These are phyloP conservation scores for Struthio camelus DNA, from an alignment of 2,113 vertebrate species.

Conservation along the genomic window DNA sequence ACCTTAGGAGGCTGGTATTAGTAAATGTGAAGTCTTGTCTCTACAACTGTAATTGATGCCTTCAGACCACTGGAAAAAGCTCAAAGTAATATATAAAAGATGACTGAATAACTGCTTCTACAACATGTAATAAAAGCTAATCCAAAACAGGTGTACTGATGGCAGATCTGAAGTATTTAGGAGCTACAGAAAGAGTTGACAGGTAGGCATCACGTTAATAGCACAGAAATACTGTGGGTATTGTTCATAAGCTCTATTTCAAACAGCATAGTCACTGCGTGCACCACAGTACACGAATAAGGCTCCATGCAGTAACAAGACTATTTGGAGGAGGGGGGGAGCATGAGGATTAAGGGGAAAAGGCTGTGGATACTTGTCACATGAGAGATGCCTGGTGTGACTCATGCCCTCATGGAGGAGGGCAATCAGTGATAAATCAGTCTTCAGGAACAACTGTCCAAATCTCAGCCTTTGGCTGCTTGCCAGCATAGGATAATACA, in stretches of 20 bases:
- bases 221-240: not conserved
- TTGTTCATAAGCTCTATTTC: not conserved
- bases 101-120: not conserved
- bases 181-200: not conserved
- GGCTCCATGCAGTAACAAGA: rapidly evolving
- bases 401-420: not conserved
- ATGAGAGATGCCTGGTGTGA: slow-evolving; percentile 22
- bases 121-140: not conserved
- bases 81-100: not conserved
- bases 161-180: not conserved
- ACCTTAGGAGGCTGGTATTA: not conserved
- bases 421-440: slow-evolving; percentile 22
- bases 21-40: not conserved
- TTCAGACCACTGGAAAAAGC: not conserved
- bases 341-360: not conserved
- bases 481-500: not conserved
- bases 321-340: not conserved
- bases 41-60: not conserved
- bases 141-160: not conserved
- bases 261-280: rapidly evolving
- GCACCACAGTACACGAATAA: rapidly evolving
- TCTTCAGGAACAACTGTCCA: slow-evolving; percentile 20
- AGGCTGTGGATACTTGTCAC: not conserved
- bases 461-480: not conserved
- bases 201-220: not conserved